Evolutionary conservation across 2,888 invertebrate species (phyloP).

Genomic region (Tenthredo scrophulariae): DNA sequence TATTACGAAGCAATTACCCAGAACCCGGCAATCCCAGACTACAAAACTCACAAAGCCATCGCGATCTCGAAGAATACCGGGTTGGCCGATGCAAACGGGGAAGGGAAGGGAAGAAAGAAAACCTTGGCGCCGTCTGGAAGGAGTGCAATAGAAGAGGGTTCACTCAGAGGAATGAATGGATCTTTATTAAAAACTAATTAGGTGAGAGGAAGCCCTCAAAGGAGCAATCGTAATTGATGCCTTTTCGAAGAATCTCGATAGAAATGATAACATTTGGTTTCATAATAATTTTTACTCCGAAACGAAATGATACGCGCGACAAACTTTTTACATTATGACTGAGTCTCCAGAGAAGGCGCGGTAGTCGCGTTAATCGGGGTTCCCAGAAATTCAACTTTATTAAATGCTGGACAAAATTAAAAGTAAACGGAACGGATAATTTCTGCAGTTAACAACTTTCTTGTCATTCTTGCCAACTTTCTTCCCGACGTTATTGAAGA

Average conservation of each 20-base stretch:
- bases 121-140: conserved; percentile 18
- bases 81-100: conserved; percentile 16
- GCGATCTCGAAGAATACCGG: conserved; percentile 46
- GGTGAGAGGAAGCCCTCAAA: conserved; percentile 35
- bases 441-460: conserved; percentile 34
- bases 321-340: conserved; percentile 18
- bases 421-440: conserved; percentile 47
- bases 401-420: conserved; percentile 40
- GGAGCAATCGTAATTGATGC: conserved; percentile 42
- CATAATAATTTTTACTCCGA: conserved; percentile 6
- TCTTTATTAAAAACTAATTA: conserved; percentile 55
- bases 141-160: conserved; percentile 40
- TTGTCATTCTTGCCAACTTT: conserved; percentile 15
- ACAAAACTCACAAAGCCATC: conserved; percentile 39
- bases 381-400: conserved; percentile 32
- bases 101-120: conserved; percentile 23
- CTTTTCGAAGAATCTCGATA: background rate
- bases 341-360: background rate
- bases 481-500: background rate
- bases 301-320: conserved; percentile 25
- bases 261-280: conserved; percentile 24
- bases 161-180: conserved; percentile 50
- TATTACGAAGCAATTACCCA: conserved; percentile 52
- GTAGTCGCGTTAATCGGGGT: conserved; percentile 42
- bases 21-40: conserved; percentile 23